Percentiles rank a stretch among this genome's conserved stretches.
Evolutionary conservation across 1,140 invertebrate genomes (phyloP).

Genomic region (Anastatus disparis): DNA sequence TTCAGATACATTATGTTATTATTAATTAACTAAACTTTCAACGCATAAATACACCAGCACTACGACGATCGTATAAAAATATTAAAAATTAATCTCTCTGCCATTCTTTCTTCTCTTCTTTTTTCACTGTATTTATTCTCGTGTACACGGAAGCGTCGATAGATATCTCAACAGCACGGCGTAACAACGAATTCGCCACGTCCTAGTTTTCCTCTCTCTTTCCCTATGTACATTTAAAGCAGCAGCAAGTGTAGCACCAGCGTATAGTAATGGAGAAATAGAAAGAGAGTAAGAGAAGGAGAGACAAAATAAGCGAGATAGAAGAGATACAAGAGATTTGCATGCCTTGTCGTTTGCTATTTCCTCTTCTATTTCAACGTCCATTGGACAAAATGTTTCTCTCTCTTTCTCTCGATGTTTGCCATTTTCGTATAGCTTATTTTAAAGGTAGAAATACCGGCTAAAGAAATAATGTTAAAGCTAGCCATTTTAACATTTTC

Average conservation of each 20-base stretch:
- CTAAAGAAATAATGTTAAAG: no score
- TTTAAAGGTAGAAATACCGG: background rate
- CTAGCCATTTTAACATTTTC: no score
- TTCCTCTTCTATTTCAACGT: conserved; percentile 26
- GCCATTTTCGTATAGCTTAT: conserved; percentile 9
- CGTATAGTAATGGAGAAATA: no score
- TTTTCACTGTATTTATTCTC: background rate
- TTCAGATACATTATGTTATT: no score
- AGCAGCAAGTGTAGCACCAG: no score
- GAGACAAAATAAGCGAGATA: background rate
- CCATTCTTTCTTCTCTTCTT: background rate
- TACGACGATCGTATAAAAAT: no score
- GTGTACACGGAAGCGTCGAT: background rate
- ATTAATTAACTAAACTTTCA: no score
- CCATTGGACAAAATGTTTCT: conserved; percentile 29
- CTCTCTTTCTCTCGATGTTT: conserved; percentile 5
- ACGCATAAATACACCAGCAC: no score
- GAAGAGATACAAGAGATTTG: conserved; percentile 11
- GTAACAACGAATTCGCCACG: background rate
- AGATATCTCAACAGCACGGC: background rate
- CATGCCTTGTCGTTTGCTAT: conserved; percentile 34
- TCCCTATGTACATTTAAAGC: no score
- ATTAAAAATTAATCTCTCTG: no score
- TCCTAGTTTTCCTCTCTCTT: no score
- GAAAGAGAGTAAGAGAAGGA: background rate